phyloP scores from a whole-genome alignment of 1,140 invertebrate genomes.

The Bombus haemorrhoidalis region DNA sequence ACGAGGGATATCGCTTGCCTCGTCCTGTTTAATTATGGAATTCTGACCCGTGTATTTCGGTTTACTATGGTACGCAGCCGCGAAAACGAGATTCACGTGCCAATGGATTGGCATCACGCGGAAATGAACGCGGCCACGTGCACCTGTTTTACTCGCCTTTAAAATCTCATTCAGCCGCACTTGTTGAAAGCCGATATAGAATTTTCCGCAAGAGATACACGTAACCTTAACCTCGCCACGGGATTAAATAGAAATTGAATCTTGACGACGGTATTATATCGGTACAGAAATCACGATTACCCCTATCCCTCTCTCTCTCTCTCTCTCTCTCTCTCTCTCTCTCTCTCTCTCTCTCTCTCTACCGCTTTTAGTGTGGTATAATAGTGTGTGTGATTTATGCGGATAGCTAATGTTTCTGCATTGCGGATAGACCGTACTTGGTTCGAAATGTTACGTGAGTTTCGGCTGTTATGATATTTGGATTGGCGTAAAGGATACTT shows the following conservation, averaged over 20 bases:
- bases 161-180: not conserved
- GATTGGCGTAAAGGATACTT: no score
- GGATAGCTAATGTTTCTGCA: constrained; percentile 7
- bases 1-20: not conserved
- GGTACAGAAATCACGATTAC: not conserved
- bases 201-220: not conserved
- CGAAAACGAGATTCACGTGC: not conserved
- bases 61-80: not conserved
- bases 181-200: no score
- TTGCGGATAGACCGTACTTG: not conserved
- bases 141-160: not conserved
- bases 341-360: no score
- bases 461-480: not conserved
- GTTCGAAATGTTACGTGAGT: not conserved
- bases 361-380: not conserved
- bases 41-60: not conserved
- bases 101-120: not conserved
- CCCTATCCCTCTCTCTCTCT: no score
- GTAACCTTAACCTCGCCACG: not conserved
- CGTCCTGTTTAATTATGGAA: constrained; percentile 21
- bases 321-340: no score
- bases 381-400: not conserved
- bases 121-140: not conserved
- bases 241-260: not conserved
- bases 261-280: not conserved